These are phyloP conservation scores for Willisornis vidua DNA, from an alignment of 2,113 vertebrate species.

Conservation along the genomic window DNA sequence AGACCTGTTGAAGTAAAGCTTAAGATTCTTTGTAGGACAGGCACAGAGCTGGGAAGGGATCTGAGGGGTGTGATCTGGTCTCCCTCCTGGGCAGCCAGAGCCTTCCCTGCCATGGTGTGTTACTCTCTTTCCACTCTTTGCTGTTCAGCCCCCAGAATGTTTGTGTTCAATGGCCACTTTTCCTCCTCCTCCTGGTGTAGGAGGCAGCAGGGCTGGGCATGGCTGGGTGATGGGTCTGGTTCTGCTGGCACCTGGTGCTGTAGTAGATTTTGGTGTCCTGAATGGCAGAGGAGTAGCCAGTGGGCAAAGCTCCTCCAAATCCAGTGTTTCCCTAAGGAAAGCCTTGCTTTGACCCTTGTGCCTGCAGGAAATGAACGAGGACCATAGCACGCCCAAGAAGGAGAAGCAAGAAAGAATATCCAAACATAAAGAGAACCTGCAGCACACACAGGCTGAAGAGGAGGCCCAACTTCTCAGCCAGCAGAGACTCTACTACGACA, in stretches of 20 bases:
- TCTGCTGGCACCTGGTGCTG: neutral
- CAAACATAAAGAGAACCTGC: constrained; percentile 99
- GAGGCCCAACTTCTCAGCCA: constrained; percentile 94
- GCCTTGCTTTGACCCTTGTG: neutral
- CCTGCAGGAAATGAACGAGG: constrained; percentile 95
- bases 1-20: neutral
- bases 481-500: constrained; percentile 94
- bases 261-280: neutral
- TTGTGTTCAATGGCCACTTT: neutral
- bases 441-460: constrained; percentile 98
- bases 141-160: neutral
- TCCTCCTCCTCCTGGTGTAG: neutral
- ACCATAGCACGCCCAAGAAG: constrained; percentile 98
- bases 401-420: constrained; percentile 98
- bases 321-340: neutral
- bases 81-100: neutral
- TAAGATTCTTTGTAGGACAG: neutral
- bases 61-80: neutral
- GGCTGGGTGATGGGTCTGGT: neutral
- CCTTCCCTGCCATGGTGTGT: neutral
- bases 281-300: neutral
- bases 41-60: neutral
- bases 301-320: neutral
- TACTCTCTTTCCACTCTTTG: neutral
- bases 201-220: neutral